phyloP scores from a whole-genome alignment of 2,113 vertebrate species.

The Chaetura pelagica region DNA sequence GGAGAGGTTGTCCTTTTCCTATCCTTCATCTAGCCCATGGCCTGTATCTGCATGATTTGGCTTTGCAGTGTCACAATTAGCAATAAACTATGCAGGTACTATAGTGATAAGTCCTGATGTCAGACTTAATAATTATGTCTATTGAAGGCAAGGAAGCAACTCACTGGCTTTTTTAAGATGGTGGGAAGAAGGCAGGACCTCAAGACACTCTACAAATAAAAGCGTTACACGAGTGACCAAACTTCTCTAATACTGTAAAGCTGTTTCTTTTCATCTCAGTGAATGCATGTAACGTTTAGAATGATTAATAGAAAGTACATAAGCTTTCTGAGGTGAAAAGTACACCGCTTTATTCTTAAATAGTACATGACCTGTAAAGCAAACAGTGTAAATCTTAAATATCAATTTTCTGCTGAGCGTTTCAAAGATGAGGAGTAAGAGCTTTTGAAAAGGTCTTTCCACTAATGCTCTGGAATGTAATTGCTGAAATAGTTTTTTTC shows the following conservation, averaged over 20 bases:
- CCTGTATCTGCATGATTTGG: background rate
- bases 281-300: background rate
- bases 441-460: background rate
- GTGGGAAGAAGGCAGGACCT: background rate
- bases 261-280: background rate
- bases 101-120: background rate
- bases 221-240: background rate
- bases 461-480: background rate
- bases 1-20: background rate
- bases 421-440: background rate
- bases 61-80: accelerated
- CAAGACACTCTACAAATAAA: background rate
- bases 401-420: background rate
- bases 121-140: background rate
- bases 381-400: background rate
- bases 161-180: background rate
- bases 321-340: conserved; percentile 1
- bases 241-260: background rate
- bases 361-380: background rate
- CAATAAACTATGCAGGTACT: background rate
- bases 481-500: background rate
- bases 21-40: background rate
- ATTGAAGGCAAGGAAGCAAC: background rate
- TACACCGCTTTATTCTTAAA: background rate
- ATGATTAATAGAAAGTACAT: background rate